phyloP scores from a whole-genome alignment of 2,888 invertebrate species.

The Oasisia sp. region DNA sequence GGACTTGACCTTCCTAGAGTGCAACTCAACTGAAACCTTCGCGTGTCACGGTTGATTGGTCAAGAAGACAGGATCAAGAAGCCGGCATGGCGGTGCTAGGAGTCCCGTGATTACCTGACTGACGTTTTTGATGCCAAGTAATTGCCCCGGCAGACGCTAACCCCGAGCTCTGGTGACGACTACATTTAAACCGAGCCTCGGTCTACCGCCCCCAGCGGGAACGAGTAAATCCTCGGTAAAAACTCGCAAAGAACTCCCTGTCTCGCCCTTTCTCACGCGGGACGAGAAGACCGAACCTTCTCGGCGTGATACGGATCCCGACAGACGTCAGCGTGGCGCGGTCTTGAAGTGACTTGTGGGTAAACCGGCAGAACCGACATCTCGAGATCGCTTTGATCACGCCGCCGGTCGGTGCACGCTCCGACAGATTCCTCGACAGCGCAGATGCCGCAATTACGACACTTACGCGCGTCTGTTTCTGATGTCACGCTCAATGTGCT shows the following conservation, averaged over 20 bases:
- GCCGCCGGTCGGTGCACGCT: background rate
- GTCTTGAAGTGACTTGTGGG: background rate
- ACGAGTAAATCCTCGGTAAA: background rate
- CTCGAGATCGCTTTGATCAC: background rate
- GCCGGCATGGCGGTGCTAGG: background rate
- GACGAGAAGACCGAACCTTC: background rate
- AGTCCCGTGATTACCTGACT: background rate
- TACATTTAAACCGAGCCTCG: background rate
- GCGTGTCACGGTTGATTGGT: background rate
- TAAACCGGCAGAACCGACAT: background rate
- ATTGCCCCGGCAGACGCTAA: background rate
- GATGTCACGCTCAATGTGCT: background rate
- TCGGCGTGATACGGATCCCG: background rate
- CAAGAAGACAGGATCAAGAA: background rate
- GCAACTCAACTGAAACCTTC: background rate
- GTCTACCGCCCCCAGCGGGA: background rate
- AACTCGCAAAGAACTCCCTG: background rate
- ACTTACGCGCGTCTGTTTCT: background rate
- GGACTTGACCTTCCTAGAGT: background rate
- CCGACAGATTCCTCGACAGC: background rate
- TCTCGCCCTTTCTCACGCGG: background rate
- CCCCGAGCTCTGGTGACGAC: background rate
- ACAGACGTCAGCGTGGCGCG: background rate
- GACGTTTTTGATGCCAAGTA: background rate
- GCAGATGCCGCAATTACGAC: background rate